A percentile compares a stretch with the other conserved stretches of the same genome.
phyloP scores from a whole-genome alignment of 2,797 vertebrate genomes.

The Vultur gryphus region DNA sequence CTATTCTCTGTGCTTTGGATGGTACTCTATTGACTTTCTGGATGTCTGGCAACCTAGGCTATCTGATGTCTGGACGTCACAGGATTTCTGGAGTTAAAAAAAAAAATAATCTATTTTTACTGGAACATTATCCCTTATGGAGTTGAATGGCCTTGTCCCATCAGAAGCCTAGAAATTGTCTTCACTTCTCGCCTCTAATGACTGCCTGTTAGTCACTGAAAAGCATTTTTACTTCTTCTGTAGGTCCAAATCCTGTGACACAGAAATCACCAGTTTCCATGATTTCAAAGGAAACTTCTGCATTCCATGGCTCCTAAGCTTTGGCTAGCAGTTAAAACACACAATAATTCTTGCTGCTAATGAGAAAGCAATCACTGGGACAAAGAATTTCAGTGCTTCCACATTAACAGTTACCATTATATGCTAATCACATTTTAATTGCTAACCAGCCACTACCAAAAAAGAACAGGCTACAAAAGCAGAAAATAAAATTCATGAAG shows the following conservation, averaged over 20 bases:
- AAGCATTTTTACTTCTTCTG: background rate
- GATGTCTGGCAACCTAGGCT: background rate
- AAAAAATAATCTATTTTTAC: background rate
- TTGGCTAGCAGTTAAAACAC: background rate
- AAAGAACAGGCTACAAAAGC: slow-evolving; percentile 14
- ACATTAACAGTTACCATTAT: slow-evolving; percentile 28
- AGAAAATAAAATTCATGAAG: slow-evolving; percentile 36
- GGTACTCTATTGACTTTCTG: background rate
- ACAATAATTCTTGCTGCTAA: background rate
- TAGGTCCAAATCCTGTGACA: background rate
- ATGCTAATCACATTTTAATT: slow-evolving; percentile 56
- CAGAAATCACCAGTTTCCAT: background rate
- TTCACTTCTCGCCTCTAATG: background rate
- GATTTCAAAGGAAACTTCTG: background rate
- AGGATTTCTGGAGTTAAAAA: background rate
- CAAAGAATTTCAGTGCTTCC: slow-evolving; percentile 18
- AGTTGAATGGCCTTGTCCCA: background rate
- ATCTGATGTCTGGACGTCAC: background rate
- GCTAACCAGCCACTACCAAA: slow-evolving; percentile 4
- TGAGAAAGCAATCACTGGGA: slow-evolving; percentile 30
- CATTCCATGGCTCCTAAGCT: background rate
- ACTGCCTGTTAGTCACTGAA: background rate
- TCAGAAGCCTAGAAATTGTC: background rate
- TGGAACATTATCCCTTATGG: background rate
- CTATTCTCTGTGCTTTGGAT: background rate